Conservation (phyloP, 2,113 vertebrate species). For the Thamnophis sirtalis region DNA sequence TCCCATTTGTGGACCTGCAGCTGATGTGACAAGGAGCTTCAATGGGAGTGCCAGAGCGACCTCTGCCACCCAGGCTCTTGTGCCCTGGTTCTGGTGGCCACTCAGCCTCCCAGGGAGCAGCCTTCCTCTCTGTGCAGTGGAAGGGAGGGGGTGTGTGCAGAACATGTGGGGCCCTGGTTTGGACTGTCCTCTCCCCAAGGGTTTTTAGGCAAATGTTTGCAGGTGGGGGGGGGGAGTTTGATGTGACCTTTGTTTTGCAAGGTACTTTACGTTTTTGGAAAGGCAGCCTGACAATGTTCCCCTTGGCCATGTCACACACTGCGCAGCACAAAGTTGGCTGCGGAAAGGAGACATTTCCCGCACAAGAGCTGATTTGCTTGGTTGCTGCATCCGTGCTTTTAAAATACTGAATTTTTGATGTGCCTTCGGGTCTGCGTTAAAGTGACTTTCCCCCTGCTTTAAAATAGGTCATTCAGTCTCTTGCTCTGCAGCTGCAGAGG, state of each 20-base stretch:
- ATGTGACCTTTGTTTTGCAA: not conserved
- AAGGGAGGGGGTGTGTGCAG: not conserved
- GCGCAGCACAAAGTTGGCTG: not conserved
- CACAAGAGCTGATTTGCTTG: not conserved
- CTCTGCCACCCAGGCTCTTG: not conserved
- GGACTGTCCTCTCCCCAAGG: not conserved
- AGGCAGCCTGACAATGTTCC: not conserved
- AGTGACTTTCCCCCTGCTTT: not conserved
- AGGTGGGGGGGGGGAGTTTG: not conserved
- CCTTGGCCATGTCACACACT: not conserved
- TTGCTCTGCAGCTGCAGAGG: not conserved
- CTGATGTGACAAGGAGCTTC: not conserved
- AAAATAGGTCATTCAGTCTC: not conserved
- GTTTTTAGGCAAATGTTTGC: not conserved
- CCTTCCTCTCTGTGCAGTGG: not conserved
- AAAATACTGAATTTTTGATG: not conserved
- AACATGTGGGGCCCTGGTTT: not conserved
- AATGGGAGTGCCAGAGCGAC: not conserved
- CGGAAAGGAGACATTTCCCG: not conserved
- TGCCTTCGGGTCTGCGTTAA: not conserved
- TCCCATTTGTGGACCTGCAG: not conserved
- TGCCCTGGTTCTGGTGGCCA: not conserved
- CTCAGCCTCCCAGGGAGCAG: not conserved
- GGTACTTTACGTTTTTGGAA: not conserved
- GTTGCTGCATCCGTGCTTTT: not conserved